These are phyloP conservation scores for Heliornis fulica DNA, from an alignment of 2,113 vertebrate species.

Conservation along the genomic window DNA sequence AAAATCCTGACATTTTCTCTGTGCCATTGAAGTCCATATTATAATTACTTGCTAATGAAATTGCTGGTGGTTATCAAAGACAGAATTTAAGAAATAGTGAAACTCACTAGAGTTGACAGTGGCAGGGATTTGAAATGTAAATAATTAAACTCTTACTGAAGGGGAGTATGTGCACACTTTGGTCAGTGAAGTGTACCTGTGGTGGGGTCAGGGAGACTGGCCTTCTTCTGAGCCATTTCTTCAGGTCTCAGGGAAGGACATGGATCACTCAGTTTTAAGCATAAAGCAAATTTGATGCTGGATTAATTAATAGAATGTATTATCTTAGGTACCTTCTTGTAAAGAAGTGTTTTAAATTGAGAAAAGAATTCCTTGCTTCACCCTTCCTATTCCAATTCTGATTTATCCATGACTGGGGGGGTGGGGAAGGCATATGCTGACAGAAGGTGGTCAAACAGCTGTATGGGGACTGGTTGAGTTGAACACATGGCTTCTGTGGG, in stretches of 20 bases:
- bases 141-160: neutral
- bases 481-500: rapidly evolving
- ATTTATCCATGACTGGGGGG: neutral
- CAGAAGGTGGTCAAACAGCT: neutral
- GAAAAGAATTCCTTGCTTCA: neutral
- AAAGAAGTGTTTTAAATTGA: neutral
- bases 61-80: neutral
- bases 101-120: neutral
- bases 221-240: neutral
- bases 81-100: neutral
- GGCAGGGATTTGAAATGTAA: neutral
- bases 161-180: neutral
- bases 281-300: neutral
- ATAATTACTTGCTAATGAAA: neutral
- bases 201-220: neutral
- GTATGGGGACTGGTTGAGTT: neutral
- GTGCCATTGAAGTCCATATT: neutral
- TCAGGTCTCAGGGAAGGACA: neutral
- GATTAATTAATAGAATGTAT: neutral
- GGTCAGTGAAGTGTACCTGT: neutral
- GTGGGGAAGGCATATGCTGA: neutral
- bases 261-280: neutral
- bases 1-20: neutral
- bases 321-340: neutral
- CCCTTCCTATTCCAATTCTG: neutral